Base-by-base conservation (phyloP, 2,797 vertebrate genomes). In the Macrochelys suwanniensis region DNA sequence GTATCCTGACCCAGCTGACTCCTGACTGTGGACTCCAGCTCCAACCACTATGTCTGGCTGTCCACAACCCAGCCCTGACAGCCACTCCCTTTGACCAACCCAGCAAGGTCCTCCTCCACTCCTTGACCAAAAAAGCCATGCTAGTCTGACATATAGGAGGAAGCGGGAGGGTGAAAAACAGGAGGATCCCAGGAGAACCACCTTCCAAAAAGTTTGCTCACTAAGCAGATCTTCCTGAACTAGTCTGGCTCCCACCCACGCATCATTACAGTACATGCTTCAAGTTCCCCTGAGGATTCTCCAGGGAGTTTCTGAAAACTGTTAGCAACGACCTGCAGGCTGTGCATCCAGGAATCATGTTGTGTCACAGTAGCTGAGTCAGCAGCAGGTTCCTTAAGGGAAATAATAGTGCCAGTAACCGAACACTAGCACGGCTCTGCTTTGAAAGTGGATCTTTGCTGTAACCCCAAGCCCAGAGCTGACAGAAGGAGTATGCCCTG, bases 321-420 rank as follows among this genome's bases (percentile, higher is more conserved):
- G 65, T 15, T n/a, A 84, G n/a, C 2, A 0, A 65, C 79, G 86
- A 0, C 2, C n/a, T 25, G 12, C 80, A 54, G 61, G 81, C 3
- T 3, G 89, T 82, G 42, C 25, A 96, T 95, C 94, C 96, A 95
- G 94, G 89, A 94, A 96, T 94, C 92, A 54, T 93, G 61, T 80
- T 77, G 61, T 78, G 84, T 91, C 92, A 95, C 89, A 94, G 89
- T 82, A 78, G 45, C 74, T 97, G 96, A 97, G 93, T 97, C 97
- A 97, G 89, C 80, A 89, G 2, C 94, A 97, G 96, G 94, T 96
- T 93, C 93, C 78, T 85, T 33, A 49, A 31, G 95, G 82, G 81
- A 61, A 91, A n/a, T 0, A 91, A n/a, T 0, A 3, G 15, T 53
- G 87, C 74, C 47, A 87, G 49, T 84, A 91, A 93, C 68, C 56